These are phyloP conservation scores for Euproctis similis DNA, from an alignment of 2,888 invertebrate genomes.

Conservation along the genomic window DNA sequence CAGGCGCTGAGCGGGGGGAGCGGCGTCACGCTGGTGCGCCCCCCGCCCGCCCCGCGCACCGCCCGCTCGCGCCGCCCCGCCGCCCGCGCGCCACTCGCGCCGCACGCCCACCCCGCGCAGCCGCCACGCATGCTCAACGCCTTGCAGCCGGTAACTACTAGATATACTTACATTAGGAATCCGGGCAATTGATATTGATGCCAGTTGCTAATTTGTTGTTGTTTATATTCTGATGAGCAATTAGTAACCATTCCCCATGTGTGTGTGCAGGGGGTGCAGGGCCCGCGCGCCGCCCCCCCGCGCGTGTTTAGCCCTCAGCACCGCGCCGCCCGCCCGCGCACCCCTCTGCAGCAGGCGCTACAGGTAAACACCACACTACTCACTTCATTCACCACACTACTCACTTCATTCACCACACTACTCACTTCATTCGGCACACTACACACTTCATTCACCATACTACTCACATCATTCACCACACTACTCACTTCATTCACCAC, in stretches of 20 bases:
- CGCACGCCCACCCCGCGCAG: conserved; percentile 22
- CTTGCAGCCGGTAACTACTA: conserved; percentile 21
- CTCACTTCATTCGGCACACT: too few species aligned
- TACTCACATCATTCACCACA: too few species aligned
- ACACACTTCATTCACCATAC: too few species aligned
- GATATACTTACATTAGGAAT: too few species aligned
- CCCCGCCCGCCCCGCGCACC: conserved; percentile 40
- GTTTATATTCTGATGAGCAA: neutral
- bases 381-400: too few species aligned
- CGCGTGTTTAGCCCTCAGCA: conserved; percentile 46
- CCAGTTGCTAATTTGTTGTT: neutral
- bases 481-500: too few species aligned
- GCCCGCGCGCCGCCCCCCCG: conserved; percentile 52
- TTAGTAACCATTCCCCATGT: neutral
- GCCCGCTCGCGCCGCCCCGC: conserved; percentile 40
- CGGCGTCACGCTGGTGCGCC: conserved; percentile 45
- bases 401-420: too few species aligned
- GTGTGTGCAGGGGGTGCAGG: conserved; percentile 9
- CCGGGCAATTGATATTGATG: too few species aligned
- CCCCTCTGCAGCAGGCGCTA: conserved; percentile 34
- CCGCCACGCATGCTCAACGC: conserved; percentile 27
- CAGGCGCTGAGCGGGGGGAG: conserved; percentile 40
- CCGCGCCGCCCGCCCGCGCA: conserved; percentile 44
- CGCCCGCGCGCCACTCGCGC: conserved; percentile 31
- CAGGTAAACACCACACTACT: conserved; percentile 34